Conservation (phyloP, 2,113 vertebrate species). For the Ageneiosus marmoratus region DNA sequence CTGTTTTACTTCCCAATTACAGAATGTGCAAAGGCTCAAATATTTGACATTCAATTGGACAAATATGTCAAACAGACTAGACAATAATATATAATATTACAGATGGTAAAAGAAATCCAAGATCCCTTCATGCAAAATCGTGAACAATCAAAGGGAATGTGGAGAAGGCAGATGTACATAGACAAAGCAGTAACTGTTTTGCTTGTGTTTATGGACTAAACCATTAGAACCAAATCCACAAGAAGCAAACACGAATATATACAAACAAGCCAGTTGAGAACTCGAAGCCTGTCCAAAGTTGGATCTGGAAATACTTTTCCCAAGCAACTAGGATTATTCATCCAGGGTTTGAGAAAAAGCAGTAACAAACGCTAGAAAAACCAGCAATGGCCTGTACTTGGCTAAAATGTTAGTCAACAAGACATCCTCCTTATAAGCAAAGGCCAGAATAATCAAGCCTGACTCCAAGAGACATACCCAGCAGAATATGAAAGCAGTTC, state of each 20-base stretch:
- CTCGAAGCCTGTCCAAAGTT: constrained; percentile 63
- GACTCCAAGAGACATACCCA: constrained; percentile 28
- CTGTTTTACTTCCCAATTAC: constrained; percentile 13
- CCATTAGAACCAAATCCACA: constrained; percentile 57
- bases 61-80: constrained; percentile 22
- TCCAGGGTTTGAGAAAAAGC: constrained; percentile 11
- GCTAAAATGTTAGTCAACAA: constrained; percentile 35
- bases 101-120: neutral
- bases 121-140: constrained; percentile 11
- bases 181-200: constrained; percentile 23
- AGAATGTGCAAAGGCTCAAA: constrained; percentile 9
- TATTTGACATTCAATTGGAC: constrained; percentile 55
- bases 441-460: constrained; percentile 53
- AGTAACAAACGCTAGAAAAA: constrained; percentile 55
- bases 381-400: constrained; percentile 29
- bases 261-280: constrained; percentile 53
- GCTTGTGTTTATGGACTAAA: constrained; percentile 30
- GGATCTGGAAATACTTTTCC: constrained; percentile 72
- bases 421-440: neutral
- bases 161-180: neutral
- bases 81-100: constrained; percentile 50
- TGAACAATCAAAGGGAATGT: neutral
- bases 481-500: constrained; percentile 14
- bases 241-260: constrained; percentile 63
- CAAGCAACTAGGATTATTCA: constrained; percentile 52